A percentile compares a stretch with the other conserved stretches of the same genome.
These are phyloP conservation scores for Odontocerum albicorne DNA, from an alignment of 2,888 invertebrate species.

Conservation along the genomic window DNA sequence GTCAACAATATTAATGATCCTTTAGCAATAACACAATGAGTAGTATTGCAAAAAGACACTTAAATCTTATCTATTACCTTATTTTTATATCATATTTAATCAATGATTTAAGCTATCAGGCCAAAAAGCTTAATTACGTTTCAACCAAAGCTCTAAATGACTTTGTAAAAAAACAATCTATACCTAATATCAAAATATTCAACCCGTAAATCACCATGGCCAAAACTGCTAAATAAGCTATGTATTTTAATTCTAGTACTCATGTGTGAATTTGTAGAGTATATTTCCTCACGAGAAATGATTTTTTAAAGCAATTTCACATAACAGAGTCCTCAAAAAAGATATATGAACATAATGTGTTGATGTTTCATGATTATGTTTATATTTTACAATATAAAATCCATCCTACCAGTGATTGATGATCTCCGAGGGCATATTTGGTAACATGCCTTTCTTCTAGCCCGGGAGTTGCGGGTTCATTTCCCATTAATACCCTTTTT, in stretches of 20 bases:
- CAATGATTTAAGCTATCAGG: slow-evolving; percentile 25
- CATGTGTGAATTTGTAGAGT: slow-evolving; percentile 1
- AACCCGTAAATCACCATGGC: slow-evolving; percentile 21
- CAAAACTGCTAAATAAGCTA: slow-evolving; percentile 5
- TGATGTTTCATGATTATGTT: too few relatives aligned
- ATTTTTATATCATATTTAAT: slow-evolving; percentile 13
- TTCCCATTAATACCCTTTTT: too few relatives aligned
- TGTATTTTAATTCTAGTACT: slow-evolving; percentile 1
- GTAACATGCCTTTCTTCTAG: too few relatives aligned
- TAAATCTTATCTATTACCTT: slow-evolving; percentile 14
- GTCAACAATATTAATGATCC: background rate
- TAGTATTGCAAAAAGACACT: slow-evolving; percentile 12
- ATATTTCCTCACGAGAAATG: too few relatives aligned
- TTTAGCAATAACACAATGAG: background rate
- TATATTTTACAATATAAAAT: too few relatives aligned
- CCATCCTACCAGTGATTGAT: too few relatives aligned
- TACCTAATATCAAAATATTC: slow-evolving; percentile 16
- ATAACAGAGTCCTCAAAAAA: too few relatives aligned
- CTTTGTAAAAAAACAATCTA: slow-evolving; percentile 30
- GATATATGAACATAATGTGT: too few relatives aligned
- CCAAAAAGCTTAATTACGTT: slow-evolving; percentile 31
- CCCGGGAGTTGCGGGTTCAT: too few relatives aligned
- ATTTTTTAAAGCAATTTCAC: too few relatives aligned
- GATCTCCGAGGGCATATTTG: too few relatives aligned
- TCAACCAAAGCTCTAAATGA: slow-evolving; percentile 32